Percentiles rank a stretch among this genome's conserved stretches.
phyloP scores from a whole-genome alignment of 2,888 invertebrate species.

The Eurytoma adleriae region DNA sequence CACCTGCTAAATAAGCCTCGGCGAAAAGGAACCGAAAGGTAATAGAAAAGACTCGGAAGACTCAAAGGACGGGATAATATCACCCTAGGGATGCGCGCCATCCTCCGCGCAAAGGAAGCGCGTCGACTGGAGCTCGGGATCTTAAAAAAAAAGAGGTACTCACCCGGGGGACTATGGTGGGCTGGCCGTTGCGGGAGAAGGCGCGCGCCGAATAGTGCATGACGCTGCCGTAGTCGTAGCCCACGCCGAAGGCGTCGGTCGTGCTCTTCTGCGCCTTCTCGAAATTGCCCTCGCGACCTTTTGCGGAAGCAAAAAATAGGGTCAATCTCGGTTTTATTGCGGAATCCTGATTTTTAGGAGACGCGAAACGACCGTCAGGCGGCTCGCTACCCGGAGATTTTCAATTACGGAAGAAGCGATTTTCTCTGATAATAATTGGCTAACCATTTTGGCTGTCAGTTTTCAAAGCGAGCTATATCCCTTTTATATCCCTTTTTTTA shows the following conservation, averaged over 20 bases:
- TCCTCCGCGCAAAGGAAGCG: neutral
- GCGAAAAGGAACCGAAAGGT: neutral
- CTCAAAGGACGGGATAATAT: neutral
- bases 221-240: slow-evolving; percentile 88
- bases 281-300: slow-evolving; percentile 84
- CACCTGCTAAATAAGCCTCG: neutral
- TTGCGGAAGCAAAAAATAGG: slow-evolving; percentile 8
- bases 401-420: no score
- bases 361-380: neutral
- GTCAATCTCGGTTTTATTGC: slow-evolving; percentile 7
- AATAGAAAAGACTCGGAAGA: neutral
- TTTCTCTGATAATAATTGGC: no score
- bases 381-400: neutral
- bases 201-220: slow-evolving; percentile 90
- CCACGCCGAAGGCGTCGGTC: slow-evolving; percentile 83
- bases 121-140: slow-evolving; percentile 79
- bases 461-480: no score
- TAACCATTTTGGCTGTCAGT: no score
- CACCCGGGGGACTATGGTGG: slow-evolving; percentile 86
- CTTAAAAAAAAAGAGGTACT: slow-evolving; percentile 51
- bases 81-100: neutral
- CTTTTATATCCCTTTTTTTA: no score
- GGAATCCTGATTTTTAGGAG: neutral
- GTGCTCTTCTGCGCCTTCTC: slow-evolving; percentile 80
- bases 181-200: slow-evolving; percentile 84